Percentiles rank a stretch among this genome's conserved stretches.
These are phyloP conservation scores for Ctenochaetus hawaiiensis DNA, from an alignment of 2,797 vertebrate species.

Conservation along the genomic window DNA sequence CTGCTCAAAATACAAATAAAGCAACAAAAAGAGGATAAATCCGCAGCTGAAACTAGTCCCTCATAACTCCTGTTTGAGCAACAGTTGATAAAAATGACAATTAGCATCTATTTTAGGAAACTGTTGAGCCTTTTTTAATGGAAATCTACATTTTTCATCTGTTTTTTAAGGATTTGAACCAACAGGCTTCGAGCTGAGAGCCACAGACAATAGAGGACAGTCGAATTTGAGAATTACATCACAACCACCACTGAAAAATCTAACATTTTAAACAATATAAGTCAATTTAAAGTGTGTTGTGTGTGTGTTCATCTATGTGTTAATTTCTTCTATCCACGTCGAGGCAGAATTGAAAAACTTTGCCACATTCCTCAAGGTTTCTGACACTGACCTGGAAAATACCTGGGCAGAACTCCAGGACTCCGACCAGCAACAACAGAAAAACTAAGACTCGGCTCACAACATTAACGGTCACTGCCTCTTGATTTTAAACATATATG, in stretches of 20 bases:
- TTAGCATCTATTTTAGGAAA: background rate
- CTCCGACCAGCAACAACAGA: constrained; percentile 39
- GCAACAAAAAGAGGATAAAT: background rate
- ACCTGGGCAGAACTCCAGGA: constrained; percentile 52
- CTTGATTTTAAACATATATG: constrained; percentile 6
- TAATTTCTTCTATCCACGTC: constrained; percentile 4
- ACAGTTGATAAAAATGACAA: background rate
- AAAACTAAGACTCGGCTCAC: constrained; percentile 14
- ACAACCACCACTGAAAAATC: background rate
- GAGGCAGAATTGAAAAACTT: constrained; percentile 33
- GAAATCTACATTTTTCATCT: no score
- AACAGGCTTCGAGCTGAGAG: background rate
- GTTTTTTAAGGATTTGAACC: background rate
- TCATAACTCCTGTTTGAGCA: background rate
- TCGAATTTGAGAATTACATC: background rate
- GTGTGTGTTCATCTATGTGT: background rate
- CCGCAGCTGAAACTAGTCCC: constrained; percentile 8
- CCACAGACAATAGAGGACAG: background rate
- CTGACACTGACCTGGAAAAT: constrained; percentile 69
- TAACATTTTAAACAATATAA: background rate
- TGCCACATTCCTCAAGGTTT: constrained; percentile 42
- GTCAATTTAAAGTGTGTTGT: background rate
- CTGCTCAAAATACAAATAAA: no score
- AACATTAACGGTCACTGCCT: background rate
- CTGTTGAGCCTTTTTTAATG: no score